phyloP scores from a whole-genome alignment of 2,113 vertebrate species.

The Myodes glareolus region DNA sequence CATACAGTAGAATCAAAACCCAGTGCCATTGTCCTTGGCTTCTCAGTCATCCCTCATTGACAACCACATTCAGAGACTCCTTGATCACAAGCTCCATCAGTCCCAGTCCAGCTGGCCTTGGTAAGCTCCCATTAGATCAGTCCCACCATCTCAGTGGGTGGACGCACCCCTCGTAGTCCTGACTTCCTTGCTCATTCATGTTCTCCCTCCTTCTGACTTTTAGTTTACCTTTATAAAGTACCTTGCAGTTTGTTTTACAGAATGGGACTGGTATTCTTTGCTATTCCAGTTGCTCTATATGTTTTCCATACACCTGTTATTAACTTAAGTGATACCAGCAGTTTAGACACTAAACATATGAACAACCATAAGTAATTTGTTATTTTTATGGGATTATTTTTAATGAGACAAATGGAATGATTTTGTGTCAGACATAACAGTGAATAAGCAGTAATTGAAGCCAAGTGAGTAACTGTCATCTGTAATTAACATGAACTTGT shows the following conservation, averaged over 20 bases:
- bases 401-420: background rate
- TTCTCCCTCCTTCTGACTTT: too few relatives aligned
- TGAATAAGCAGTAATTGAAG: background rate
- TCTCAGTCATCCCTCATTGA: too few relatives aligned
- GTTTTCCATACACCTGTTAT: background rate
- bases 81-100: too few relatives aligned
- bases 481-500: background rate
- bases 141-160: too few relatives aligned
- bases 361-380: background rate
- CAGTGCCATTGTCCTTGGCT: too few relatives aligned
- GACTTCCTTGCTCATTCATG: too few relatives aligned
- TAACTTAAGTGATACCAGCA: background rate
- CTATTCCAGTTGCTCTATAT: background rate
- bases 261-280: background rate
- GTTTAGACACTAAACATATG: background rate
- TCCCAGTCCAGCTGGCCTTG: too few relatives aligned
- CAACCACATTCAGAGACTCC: too few relatives aligned
- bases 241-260: background rate
- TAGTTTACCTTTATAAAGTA: background rate
- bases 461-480: background rate
- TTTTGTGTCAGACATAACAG: background rate
- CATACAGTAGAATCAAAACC: too few relatives aligned
- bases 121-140: too few relatives aligned
- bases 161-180: too few relatives aligned
- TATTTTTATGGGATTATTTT: background rate